Evolutionary conservation across 1,140 invertebrate species (phyloP), one percentile per base, ranked within the genome.

Genomic region (Drosophila repletoides): DNA sequence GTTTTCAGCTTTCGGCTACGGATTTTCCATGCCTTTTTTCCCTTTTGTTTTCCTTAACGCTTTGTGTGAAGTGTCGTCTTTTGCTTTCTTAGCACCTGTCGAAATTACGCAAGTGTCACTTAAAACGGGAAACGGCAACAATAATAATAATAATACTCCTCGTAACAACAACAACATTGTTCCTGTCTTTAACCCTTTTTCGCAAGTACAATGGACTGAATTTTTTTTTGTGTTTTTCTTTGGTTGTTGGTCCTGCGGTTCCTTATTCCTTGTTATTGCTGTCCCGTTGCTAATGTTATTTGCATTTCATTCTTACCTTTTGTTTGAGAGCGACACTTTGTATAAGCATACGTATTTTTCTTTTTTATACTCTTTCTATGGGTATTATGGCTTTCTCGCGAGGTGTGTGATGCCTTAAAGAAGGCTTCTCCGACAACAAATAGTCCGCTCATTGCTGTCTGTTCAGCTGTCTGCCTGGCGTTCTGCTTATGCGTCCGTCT

Each of bases 31-130:
- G 56, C 45, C 46, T 26, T 48, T 41, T 28, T 67, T 69, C 29
- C n/a, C 60, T 60, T 65, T 79, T 74, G 76, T 80, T 67, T 66
- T 64, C 38, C 38, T 56, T 49, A 52, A 38, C 43, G 58, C 72
- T 68, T 81, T 80, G 60, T 64, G 21, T 36, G 26, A 58, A 77
- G 48, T 74, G 59, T 64, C 36, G 59, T 64, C 40, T 56, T 51
- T 52, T 75, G 59, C 58, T 71, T 59, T 59, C 69, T 58, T 41
- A 61, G 63, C 76, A 81, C 76, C 76, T 80, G 76, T 79, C 76
- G 53, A 80, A 80, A 80, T 75, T 81, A 72, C 68, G 76, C 68
- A 80, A 81, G 76, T 76, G 76, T 75, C 76, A 75, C 72, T 80
- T 51, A 56, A 80, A 56, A 55, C 46, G 49, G 33, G 40, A 38